These are phyloP conservation scores for Odontothrips loti DNA, from an alignment of 2,888 invertebrate species.

Conservation along the genomic window DNA sequence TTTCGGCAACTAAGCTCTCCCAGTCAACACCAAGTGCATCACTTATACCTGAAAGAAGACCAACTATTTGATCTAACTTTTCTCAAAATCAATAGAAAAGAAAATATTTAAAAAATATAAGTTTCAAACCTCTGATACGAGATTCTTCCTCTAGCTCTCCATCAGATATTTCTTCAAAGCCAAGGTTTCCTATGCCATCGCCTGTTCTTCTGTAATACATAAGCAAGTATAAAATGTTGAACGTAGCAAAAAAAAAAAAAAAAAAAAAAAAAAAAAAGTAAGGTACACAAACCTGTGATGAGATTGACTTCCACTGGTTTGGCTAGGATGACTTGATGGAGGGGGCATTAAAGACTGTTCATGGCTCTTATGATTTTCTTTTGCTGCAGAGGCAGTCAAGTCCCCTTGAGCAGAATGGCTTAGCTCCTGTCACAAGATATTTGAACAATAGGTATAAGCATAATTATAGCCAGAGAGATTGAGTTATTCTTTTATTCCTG, in stretches of 20 bases:
- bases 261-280: background rate
- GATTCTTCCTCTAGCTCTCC: conserved; percentile 83
- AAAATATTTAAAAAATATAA: conserved; percentile 29
- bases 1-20: conserved; percentile 82
- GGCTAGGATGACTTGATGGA: background rate
- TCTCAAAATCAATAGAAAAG: no score
- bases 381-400: background rate
- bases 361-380: background rate
- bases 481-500: background rate
- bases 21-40: conserved; percentile 95
- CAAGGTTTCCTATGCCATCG: conserved; percentile 65
- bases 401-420: background rate
- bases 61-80: no score
- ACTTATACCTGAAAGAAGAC: conserved; percentile 58
- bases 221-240: no score
- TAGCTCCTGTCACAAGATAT: background rate
- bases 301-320: background rate
- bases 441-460: background rate
- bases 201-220: conserved; percentile 47
- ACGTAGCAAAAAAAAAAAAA: background rate
- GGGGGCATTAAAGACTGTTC: background rate
- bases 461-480: background rate
- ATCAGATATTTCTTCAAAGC: conserved; percentile 87
- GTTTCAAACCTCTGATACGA: conserved; percentile 52
- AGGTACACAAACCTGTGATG: background rate